A percentile compares a stretch with the other conserved stretches of the same genome.
Evolutionary conservation across 2,888 invertebrate genomes (phyloP).

Genomic region (Scaptomyza polygonia): DNA sequence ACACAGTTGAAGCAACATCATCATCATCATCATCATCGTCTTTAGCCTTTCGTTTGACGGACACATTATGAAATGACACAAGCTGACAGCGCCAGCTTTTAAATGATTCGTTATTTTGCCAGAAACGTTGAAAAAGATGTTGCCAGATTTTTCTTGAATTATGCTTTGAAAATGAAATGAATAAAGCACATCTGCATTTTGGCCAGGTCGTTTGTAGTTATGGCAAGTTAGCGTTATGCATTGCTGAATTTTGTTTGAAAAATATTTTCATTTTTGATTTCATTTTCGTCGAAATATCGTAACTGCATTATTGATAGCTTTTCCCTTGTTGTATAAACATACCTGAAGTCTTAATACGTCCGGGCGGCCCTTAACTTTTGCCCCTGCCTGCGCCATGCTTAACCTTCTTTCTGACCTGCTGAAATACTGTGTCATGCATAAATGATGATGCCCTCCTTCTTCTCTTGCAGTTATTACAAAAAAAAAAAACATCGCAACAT

Average conservation of each 20-base stretch:
- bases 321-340: constrained; percentile 31
- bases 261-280: constrained; percentile 29
- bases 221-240: constrained; percentile 31
- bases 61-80: constrained; percentile 42
- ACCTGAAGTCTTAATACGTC: constrained; percentile 23
- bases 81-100: constrained; percentile 32
- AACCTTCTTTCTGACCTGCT: constrained; percentile 19
- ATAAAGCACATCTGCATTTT: not conserved
- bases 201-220: constrained; percentile 4
- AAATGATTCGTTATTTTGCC: not conserved
- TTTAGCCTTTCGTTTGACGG: constrained; percentile 38
- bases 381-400: too few species aligned
- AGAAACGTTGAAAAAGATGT: not conserved
- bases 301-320: constrained; percentile 65
- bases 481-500: constrained; percentile 24
- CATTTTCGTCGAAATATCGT: constrained; percentile 13
- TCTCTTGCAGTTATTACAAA: constrained; percentile 2
- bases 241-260: constrained; percentile 26
- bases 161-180: too few species aligned
- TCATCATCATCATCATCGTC: constrained; percentile 29
- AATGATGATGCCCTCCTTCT: constrained; percentile 42
- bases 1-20: constrained; percentile 47
- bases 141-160: not conserved
- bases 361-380: not conserved
- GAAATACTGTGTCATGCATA: constrained; percentile 63